A percentile compares a stretch with the other conserved stretches of the same genome.
Evolutionary conservation across 2,797 vertebrate species (phyloP).

Genomic region (Catamblyrhynchus diadema): DNA sequence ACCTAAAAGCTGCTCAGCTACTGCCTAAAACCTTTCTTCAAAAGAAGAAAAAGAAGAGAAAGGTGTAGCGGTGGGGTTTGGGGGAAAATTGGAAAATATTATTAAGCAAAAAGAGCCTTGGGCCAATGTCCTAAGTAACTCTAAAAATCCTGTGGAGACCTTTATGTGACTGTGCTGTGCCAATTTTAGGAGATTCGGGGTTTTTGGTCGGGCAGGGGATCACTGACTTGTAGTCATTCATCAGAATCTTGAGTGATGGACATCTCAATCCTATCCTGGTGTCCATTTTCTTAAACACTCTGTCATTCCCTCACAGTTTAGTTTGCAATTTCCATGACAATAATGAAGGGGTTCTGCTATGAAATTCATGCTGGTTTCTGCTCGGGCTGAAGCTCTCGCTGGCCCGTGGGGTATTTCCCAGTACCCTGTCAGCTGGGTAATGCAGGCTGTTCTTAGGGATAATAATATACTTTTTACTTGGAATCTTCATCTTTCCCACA

Average conservation of each 20-base stretch:
- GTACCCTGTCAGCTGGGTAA: background rate
- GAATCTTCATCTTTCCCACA: slow-evolving; percentile 41
- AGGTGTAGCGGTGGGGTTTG: fast-evolving
- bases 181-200: background rate
- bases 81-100: background rate
- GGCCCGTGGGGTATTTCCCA: slow-evolving; percentile 25
- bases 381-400: background rate
- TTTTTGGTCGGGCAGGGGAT: background rate
- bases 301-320: background rate
- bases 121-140: background rate
- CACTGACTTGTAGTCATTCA: background rate
- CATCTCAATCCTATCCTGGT: background rate
- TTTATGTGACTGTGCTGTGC: background rate
- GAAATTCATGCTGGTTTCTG: background rate
- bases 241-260: background rate
- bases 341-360: slow-evolving; percentile 51
- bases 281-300: background rate
- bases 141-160: fast-evolving
- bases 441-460: slow-evolving; percentile 28
- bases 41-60: background rate
- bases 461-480: slow-evolving; percentile 50
- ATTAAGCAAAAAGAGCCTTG: background rate
- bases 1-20: background rate
- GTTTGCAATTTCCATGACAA: slow-evolving; percentile 11
- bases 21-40: background rate